Conservation (phyloP, 92 coral and sea anemone species). For the Nematostella vectensis region DNA sequence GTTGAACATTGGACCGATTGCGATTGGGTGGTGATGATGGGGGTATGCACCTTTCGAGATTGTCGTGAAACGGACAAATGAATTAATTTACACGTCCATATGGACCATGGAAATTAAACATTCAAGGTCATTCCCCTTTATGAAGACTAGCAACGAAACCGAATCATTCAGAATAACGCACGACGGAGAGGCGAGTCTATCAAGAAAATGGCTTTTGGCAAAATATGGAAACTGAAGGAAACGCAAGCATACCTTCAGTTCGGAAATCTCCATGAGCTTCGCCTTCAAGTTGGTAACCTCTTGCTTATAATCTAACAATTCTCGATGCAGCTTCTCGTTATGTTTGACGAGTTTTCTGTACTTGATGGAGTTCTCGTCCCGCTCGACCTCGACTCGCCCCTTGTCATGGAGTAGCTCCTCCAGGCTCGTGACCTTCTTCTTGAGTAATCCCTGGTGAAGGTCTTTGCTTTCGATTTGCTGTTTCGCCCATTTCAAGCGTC, state of each 20-base stretch:
- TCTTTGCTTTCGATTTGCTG: slow-evolving; percentile 97
- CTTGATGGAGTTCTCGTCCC: slow-evolving; percentile 85
- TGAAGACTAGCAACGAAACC: too few relatives aligned
- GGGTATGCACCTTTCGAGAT: too few relatives aligned
- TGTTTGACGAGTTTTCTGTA: slow-evolving; percentile 82
- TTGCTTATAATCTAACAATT: slow-evolving; percentile 78
- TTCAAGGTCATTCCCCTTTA: too few relatives aligned
- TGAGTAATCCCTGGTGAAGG: slow-evolving; percentile 72
- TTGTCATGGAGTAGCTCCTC: slow-evolving; percentile 82
- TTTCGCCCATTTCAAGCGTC: slow-evolving; percentile 92
- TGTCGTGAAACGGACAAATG: too few relatives aligned
- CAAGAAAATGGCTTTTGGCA: too few relatives aligned
- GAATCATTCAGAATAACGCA: too few relatives aligned
- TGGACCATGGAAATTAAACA: too few relatives aligned
- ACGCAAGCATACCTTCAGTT: slow-evolving; percentile 74
- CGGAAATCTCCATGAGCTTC: slow-evolving; percentile 75
- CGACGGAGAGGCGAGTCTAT: too few relatives aligned
- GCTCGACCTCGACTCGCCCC: slow-evolving; percentile 86
- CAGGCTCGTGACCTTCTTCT: slow-evolving; percentile 73
- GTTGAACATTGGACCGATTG: too few relatives aligned
- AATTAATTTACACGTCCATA: too few relatives aligned
- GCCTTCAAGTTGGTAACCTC: slow-evolving; percentile 78
- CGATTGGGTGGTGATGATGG: too few relatives aligned
- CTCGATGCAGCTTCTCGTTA: slow-evolving; percentile 88
- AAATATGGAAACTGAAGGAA: too few relatives aligned